These are phyloP conservation scores for Pseudorasbora parva DNA, from an alignment of 2,113 vertebrate species.

Conservation along the genomic window DNA sequence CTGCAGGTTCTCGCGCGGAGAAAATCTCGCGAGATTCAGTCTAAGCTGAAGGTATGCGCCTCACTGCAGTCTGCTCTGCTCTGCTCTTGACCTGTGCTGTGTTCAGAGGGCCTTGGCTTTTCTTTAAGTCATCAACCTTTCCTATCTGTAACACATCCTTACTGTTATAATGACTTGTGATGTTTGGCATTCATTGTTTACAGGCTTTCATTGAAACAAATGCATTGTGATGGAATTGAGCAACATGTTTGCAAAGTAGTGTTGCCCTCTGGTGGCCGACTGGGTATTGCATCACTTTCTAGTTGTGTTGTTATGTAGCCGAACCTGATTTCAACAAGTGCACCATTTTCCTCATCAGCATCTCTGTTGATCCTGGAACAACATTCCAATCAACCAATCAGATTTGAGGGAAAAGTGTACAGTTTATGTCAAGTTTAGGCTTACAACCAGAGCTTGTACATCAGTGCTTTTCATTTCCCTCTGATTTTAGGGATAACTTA, in stretches of 20 bases:
- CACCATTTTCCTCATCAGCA: no score
- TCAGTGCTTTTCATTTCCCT: no score
- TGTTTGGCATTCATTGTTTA: neutral
- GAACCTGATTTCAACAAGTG: no score
- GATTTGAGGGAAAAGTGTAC: no score
- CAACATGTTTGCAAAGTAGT: neutral
- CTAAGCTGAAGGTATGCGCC: conserved; percentile 93
- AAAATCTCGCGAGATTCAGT: conserved; percentile 98
- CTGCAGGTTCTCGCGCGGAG: conserved; percentile 98
- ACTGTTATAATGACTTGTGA: neutral
- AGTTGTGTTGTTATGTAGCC: neutral
- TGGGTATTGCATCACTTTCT: neutral
- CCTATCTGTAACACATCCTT: neutral
- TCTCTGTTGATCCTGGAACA: no score
- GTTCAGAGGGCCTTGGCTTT: neutral
- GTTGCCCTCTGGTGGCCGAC: neutral
- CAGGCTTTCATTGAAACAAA: neutral
- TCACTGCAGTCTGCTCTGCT: conserved; percentile 36
- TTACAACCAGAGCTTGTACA: no score
- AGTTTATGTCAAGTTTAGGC: no score
- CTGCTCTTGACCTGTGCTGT: neutral
- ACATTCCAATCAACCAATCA: no score
- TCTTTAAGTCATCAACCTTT: neutral
- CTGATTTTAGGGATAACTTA: no score
- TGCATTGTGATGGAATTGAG: neutral